Evolutionary conservation across 2,888 invertebrate species (phyloP).

Genomic region (Calameuta pallipes): DNA sequence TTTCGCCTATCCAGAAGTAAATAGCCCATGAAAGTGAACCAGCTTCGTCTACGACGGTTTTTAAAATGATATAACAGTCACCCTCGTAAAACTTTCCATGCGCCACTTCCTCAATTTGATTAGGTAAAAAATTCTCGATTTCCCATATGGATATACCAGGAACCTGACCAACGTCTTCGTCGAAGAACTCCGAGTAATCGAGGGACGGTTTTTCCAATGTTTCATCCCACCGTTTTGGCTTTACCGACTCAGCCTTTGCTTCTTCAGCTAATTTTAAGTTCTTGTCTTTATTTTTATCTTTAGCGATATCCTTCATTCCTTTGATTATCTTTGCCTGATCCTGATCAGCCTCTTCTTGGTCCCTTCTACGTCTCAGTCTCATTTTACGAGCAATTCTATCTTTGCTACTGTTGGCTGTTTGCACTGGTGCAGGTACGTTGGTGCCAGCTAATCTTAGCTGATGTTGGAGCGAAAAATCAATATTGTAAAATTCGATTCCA

Average conservation of each 20-base stretch:
- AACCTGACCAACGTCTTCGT: slow-evolving; percentile 92
- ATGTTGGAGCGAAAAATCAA: slow-evolving; percentile 97
- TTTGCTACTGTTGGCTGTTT: slow-evolving; percentile 77
- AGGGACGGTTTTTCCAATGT: slow-evolving; percentile 93
- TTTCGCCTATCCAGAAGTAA: slow-evolving; percentile 98
- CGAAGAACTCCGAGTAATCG: slow-evolving; percentile 98
- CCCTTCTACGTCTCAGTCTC: slow-evolving; percentile 84
- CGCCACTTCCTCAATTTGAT: slow-evolving; percentile 91
- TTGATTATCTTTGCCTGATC: slow-evolving; percentile 90
- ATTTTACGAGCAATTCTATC: slow-evolving; percentile 97
- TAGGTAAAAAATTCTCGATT: slow-evolving; percentile 98
- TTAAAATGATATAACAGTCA: slow-evolving; percentile 97
- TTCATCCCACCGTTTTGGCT: slow-evolving; percentile 97
- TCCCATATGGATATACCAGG: slow-evolving; percentile 97
- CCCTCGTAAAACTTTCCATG: slow-evolving; percentile 99
- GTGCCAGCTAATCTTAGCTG: slow-evolving; percentile 94
- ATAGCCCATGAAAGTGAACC: slow-evolving; percentile 94
- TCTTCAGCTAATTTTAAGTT: slow-evolving; percentile 69
- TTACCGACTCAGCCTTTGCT: slow-evolving; percentile 77
- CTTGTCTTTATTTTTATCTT: slow-evolving; percentile 82
- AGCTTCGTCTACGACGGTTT: slow-evolving; percentile 86
- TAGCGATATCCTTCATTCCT: slow-evolving; percentile 88
- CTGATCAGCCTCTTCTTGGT: slow-evolving; percentile 85
- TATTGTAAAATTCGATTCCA: slow-evolving; percentile 95
- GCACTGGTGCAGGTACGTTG: slow-evolving; percentile 79